Base-by-base conservation (phyloP, 2,797 vertebrate species). In the Hozukius guyotensis region DNA sequence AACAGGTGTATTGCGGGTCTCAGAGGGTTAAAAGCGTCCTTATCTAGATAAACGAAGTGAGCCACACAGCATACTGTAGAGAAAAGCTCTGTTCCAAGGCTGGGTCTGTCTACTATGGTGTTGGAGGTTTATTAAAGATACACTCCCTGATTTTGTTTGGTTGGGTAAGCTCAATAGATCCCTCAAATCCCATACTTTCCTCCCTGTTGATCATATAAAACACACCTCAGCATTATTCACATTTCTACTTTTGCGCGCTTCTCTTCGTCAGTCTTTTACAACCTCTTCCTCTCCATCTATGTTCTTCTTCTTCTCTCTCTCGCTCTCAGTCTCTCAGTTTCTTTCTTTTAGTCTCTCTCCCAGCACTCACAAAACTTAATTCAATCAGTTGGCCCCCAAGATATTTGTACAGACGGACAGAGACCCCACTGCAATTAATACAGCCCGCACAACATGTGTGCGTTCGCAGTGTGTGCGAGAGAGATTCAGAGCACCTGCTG, bases 371-470 rank as follows among this genome's bases (percentile, higher is more conserved):
- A 57, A 63, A 80, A 78, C 74, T 66, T 90, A 92, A 94, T 92
- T 92, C 82, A 92, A 93, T 93, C 91, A 89, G 72, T 62, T 8
- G 72, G 29, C 86, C 89, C 87, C 91, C 63, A 81, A 90, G 90
- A 90, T 75, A 78, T 75, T 75, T 81, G 80, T 93, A 83, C 92
- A 94, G 89, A 93, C 56, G 89, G 93, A 93, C 81, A 36, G 93
- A 90, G 90, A 91, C 87, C 88, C 61, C 92, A 78, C 69, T 66
- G 89, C 89, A 93, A 92, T 94, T 90, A 93, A 88, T 88, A 71
- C 81, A 87, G 82, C 86, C 86, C 66, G 72, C 84, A 92, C 88
- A 88, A 88, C 80, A 9, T 77, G 72, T 89, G 82, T 65, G 69
- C 70, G 52, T 75, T 42, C 9, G 62, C 79, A 46, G 80, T 85